A percentile compares a stretch with the other conserved stretches of the same genome.
Evolutionary conservation across 2,797 vertebrate genomes (phyloP).

Genomic region (Decapterus maruadsi): DNA sequence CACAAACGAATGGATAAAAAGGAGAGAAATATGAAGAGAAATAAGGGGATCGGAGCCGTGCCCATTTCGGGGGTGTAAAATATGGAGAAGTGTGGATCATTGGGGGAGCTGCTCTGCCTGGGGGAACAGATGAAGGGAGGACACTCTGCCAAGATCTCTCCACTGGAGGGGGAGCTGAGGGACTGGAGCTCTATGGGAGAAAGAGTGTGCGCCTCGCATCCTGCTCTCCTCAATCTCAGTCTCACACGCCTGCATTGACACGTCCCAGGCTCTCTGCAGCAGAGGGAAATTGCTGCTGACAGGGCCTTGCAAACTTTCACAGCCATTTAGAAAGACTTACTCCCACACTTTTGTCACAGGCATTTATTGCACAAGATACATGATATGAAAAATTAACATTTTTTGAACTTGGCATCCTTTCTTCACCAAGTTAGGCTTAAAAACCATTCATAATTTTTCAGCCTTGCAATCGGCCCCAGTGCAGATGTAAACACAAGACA

Average conservation of each 20-base stretch:
- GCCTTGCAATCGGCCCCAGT: slow-evolving; percentile 71
- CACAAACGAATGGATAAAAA: slow-evolving; percentile 84
- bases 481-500: slow-evolving; percentile 78
- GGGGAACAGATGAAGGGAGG: slow-evolving; percentile 88
- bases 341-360: slow-evolving; percentile 87
- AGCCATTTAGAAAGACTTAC: slow-evolving; percentile 86
- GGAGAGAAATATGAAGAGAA: slow-evolving; percentile 84
- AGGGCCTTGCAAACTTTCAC: slow-evolving; percentile 85
- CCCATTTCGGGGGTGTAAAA: slow-evolving; percentile 87
- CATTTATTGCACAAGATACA: slow-evolving; percentile 84
- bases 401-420: slow-evolving; percentile 80
- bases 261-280: slow-evolving; percentile 81
- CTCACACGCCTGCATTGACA: slow-evolving; percentile 83
- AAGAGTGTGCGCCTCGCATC: slow-evolving; percentile 80
- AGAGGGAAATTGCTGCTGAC: slow-evolving; percentile 84
- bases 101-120: slow-evolving; percentile 86
- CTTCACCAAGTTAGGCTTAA: slow-evolving; percentile 77
- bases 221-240: slow-evolving; percentile 85
- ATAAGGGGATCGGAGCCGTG: slow-evolving; percentile 85
- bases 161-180: slow-evolving; percentile 84
- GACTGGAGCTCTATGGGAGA: slow-evolving; percentile 82
- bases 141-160: slow-evolving; percentile 86
- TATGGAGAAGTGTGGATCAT: slow-evolving; percentile 88
- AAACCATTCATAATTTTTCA: slow-evolving; percentile 84
- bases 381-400: slow-evolving; percentile 82